Percentiles rank a stretch among this genome's conserved stretches.
Evolutionary conservation across 1,140 invertebrate genomes (phyloP).

Genomic region (Heliconius hermathena): DNA sequence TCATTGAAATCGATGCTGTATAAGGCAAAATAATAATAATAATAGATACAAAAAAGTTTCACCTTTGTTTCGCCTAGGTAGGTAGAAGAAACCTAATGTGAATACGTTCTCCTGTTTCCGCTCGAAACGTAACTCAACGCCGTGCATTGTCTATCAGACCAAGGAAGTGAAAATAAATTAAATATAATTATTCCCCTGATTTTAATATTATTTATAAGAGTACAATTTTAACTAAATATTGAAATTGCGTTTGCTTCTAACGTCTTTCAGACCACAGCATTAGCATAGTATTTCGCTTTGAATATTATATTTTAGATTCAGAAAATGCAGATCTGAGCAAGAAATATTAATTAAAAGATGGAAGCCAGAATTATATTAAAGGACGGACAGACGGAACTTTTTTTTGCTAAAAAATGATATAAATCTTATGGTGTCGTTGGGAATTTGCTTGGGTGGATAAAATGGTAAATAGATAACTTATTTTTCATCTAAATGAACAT

Average conservation of each 20-base stretch:
- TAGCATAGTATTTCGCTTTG: conserved; percentile 49
- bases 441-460: not conserved
- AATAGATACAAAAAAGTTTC: no score
- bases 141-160: no score
- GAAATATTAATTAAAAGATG: conserved; percentile 53
- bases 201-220: not conserved
- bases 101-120: not conserved
- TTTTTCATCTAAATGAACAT: no score
- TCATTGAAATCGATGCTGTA: no score
- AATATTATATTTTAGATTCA: conserved; percentile 53
- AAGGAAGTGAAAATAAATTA: not conserved
- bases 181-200: no score
- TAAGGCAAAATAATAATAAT: no score
- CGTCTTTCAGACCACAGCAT: conserved; percentile 39
- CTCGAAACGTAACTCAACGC: no score
- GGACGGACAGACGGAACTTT: not conserved
- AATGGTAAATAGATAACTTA: no score
- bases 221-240: conserved; percentile 26
- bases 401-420: not conserved
- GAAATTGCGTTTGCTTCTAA: conserved; percentile 37
- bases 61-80: no score
- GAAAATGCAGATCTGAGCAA: conserved; percentile 45
- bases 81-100: not conserved
- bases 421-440: not conserved
- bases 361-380: conserved; percentile 32